phyloP scores from a whole-genome alignment of 2,888 invertebrate genomes.

The Nemotelus pantherinus region DNA sequence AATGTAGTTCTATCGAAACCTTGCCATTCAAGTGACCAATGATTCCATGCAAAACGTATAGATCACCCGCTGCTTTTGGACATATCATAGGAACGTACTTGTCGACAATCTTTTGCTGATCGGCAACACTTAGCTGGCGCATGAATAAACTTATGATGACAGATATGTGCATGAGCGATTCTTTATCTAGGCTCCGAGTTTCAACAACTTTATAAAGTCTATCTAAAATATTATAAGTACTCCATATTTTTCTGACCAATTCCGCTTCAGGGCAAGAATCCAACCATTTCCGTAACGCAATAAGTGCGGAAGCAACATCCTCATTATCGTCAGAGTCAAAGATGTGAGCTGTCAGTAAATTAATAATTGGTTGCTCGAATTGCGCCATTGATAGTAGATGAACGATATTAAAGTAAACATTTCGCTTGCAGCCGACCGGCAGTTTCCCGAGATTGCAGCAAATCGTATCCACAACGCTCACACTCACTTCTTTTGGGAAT shows the following conservation, averaged over 20 bases:
- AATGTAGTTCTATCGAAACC: conserved; percentile 60
- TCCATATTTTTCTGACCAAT: conserved; percentile 64
- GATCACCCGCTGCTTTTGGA: conserved; percentile 57
- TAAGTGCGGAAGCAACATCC: conserved; percentile 56
- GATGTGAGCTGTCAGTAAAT: conserved; percentile 15
- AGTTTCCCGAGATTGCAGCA: conserved; percentile 32
- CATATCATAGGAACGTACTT: conserved; percentile 61
- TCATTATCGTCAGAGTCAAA: conserved; percentile 49
- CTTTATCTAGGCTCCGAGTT: conserved; percentile 52
- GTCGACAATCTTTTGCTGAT: conserved; percentile 65
- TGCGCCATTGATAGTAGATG: background rate
- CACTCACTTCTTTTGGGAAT: conserved; percentile 69
- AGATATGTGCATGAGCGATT: conserved; percentile 62
- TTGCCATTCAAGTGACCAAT: conserved; percentile 60
- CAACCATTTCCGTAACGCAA: conserved; percentile 58
- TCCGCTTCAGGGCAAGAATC: conserved; percentile 53
- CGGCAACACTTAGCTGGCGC: conserved; percentile 62
- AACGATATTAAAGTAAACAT: conserved; percentile 36
- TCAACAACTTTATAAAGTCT: conserved; percentile 61
- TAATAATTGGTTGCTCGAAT: conserved; percentile 20
- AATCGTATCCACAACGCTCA: conserved; percentile 60
- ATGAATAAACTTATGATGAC: conserved; percentile 65
- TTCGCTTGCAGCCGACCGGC: conserved; percentile 43
- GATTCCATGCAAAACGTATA: conserved; percentile 62
- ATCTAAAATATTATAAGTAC: conserved; percentile 63